Conservation (phyloP, 2,888 invertebrate species). For the Camptogramma bilineatum region DNA sequence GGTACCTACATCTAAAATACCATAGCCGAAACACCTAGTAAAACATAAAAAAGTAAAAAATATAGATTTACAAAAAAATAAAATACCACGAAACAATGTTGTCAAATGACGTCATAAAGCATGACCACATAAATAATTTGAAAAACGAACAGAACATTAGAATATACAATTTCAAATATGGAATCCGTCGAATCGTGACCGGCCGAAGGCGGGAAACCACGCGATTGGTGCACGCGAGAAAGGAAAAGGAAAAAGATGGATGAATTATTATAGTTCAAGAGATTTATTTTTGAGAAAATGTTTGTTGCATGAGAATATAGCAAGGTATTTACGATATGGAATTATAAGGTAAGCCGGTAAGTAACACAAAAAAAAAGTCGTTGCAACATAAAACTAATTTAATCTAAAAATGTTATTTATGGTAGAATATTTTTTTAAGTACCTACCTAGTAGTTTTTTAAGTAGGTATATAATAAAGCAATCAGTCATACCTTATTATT, state of each 20-base stretch:
- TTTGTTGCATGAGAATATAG: constrained; percentile 4
- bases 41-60: no score
- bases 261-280: constrained; percentile 32
- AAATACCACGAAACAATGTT: neutral
- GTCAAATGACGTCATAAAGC: constrained; percentile 20
- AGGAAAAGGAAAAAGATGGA: constrained; percentile 34
- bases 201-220: constrained; percentile 59
- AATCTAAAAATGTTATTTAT: no score
- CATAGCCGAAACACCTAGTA: no score
- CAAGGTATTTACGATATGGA: no score
- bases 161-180: constrained; percentile 67
- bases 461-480: no score
- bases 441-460: no score
- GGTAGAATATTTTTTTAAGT: no score
- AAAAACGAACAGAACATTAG: constrained; percentile 35
- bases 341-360: no score
- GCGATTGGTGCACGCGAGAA: constrained; percentile 62
- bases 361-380: no score
- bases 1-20: no score
- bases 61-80: neutral
- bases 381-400: no score
- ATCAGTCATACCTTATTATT: no score
- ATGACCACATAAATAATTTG: constrained; percentile 32
- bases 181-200: constrained; percentile 72
- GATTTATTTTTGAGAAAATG: constrained; percentile 33